Base-by-base conservation (phyloP, 2,888 invertebrate genomes). In the Nemotelus nigrinus region DNA sequence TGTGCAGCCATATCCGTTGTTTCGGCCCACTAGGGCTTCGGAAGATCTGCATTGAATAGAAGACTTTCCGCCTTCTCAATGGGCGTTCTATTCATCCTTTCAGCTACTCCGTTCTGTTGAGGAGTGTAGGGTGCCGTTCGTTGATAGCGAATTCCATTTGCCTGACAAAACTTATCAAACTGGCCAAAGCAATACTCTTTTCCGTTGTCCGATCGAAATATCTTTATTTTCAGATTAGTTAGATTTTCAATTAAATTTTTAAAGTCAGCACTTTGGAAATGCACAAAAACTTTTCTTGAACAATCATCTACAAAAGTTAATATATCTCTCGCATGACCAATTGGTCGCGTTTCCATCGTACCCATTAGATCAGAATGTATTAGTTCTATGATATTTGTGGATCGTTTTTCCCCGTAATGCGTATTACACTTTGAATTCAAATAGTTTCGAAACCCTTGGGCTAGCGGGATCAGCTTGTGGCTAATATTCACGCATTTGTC, bases 281-380 rank as follows among this genome's bases (percentile, higher is more conserved):
- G 78, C 53, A 83, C 82, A 79, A 86, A 50, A 50, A 50, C 53
- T 50, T 50, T 50, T 8, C 53, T 50, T 8, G 53, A 50, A 8
- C 53, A 50, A 50, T 50, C 53, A 8, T 50, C 53, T 8, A 50
- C 53, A 8, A 50, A 50, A 50, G 8, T 50, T 7, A 85, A 72
- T 76, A 85, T 85, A 81, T 86, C 86, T 75, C 80, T 83, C 2
- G 82, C 80, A 10, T 84, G 83, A 4, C 84, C 84, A 5, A 82
- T 76, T 1, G 86, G 86, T 10, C 67, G 25, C 2, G 77, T 50
- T 8, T 50, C 53, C 53, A 50, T 50, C 53, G 53, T 5, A 8
- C 53, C 53, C 53, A 50, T 50, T 8, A 50, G 53, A 50, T 50
- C 53, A 50, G 53, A 50, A 50, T 50, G 53, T 50, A 50, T 50